phyloP scores from a whole-genome alignment of 2,797 vertebrate genomes.

The Falco novaeseelandiae region DNA sequence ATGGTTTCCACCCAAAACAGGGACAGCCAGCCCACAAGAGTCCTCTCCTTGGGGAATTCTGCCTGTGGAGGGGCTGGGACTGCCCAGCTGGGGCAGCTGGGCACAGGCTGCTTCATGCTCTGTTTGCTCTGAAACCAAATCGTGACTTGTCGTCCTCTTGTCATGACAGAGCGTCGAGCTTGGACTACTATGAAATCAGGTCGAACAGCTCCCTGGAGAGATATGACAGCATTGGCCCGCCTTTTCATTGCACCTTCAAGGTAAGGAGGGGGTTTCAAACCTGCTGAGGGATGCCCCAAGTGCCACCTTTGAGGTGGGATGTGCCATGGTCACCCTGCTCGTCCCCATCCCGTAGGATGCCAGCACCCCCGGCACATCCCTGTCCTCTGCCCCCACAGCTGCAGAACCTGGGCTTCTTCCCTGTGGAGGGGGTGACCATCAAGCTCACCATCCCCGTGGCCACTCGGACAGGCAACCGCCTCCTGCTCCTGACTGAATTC shows the following conservation, averaged over 20 bases:
- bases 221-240: slow-evolving; percentile 81
- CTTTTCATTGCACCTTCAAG: slow-evolving; percentile 90
- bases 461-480: slow-evolving; percentile 89
- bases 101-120: accelerated
- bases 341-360: accelerated
- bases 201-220: slow-evolving; percentile 86
- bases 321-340: neutral
- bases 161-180: slow-evolving; percentile 82
- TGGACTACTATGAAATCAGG: slow-evolving; percentile 87
- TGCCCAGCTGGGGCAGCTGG: neutral
- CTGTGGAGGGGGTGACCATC: slow-evolving; percentile 84
- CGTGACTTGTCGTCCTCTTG: accelerated
- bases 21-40: neutral
- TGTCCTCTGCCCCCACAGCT: slow-evolving; percentile 76
- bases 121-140: neutral
- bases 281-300: accelerated
- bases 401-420: slow-evolving; percentile 94
- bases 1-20: neutral
- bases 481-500: slow-evolving; percentile 86
- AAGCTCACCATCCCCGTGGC: slow-evolving; percentile 90
- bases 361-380: neutral
- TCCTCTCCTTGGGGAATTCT: neutral
- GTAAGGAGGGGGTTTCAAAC: slow-evolving; percentile 64
- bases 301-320: accelerated
- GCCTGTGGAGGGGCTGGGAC: neutral